A percentile compares a stretch with the other conserved stretches of the same genome.
Conservation (phyloP, 1,140 invertebrate genomes). For the Mya arenaria region DNA sequence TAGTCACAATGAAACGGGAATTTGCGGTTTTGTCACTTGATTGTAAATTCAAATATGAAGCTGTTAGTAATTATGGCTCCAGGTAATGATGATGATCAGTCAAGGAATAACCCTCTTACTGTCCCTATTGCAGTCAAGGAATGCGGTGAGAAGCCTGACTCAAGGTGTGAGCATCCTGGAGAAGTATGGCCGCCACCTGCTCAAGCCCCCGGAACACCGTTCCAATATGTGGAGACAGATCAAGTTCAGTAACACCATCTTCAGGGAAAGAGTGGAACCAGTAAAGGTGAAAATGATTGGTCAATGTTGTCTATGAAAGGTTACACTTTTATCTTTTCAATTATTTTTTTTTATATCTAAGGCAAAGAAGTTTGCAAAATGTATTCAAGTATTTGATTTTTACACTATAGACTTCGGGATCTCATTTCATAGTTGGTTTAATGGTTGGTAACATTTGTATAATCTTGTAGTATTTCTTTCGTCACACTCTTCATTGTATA, state of each 20-base stretch:
- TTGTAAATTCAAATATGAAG: not conserved
- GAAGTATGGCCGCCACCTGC: conserved; percentile 66
- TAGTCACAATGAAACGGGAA: not conserved
- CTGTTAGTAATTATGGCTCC: not conserved
- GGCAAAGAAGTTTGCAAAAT: too few species aligned
- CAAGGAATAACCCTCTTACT: not conserved
- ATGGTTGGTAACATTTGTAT: too few species aligned
- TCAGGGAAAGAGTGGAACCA: conserved; percentile 58
- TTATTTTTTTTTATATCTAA: not conserved
- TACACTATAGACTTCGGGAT: too few species aligned
- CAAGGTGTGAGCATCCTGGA: conserved; percentile 63
- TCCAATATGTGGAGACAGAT: conserved; percentile 63
- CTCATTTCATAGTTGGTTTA: too few species aligned
- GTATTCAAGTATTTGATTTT: too few species aligned
- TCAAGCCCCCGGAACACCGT: conserved; percentile 54
- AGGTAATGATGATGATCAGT: not conserved
- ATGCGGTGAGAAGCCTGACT: conserved; percentile 50
- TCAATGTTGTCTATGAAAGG: not conserved
- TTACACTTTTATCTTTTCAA: conserved; percentile 8
- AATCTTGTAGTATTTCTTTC: too few species aligned
- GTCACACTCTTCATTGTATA: too few species aligned
- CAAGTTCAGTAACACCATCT: conserved; percentile 65
- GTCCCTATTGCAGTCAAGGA: conserved; percentile 46
- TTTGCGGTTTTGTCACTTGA: not conserved
- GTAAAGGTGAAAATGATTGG: not conserved